These are phyloP conservation scores for Vollenhovia emeryi DNA, from an alignment of 1,140 invertebrate species.

Conservation along the genomic window DNA sequence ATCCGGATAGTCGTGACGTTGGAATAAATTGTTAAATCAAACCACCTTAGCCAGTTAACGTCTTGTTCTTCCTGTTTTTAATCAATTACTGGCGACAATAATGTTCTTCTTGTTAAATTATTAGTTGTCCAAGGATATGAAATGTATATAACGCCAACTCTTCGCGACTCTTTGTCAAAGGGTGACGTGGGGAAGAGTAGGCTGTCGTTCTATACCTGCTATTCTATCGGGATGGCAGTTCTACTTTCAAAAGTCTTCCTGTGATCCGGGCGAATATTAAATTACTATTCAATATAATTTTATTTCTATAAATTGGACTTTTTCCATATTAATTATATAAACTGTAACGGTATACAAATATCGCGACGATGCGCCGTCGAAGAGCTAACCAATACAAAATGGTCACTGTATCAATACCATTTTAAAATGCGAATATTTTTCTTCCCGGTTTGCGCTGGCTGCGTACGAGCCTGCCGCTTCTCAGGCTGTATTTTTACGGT, in stretches of 20 bases:
- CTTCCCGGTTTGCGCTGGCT: neutral
- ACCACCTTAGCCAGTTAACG: too few relatives aligned
- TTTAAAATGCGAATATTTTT: constrained; percentile 43
- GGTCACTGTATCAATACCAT: neutral
- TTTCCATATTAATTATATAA: neutral
- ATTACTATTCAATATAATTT: neutral
- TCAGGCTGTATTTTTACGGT: constrained; percentile 37
- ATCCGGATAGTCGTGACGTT: too few relatives aligned
- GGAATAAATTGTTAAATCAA: too few relatives aligned
- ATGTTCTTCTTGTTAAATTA: neutral
- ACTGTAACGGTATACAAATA: neutral
- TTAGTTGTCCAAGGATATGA: neutral
- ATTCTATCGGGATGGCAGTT: too few relatives aligned
- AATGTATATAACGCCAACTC: neutral
- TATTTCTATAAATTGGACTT: neutral
- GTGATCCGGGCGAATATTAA: neutral
- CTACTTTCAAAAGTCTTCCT: neutral
- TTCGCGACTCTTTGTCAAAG: neutral
- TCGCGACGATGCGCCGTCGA: neutral
- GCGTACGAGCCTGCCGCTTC: neutral
- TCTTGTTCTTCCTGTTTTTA: too few relatives aligned
- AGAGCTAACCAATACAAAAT: neutral
- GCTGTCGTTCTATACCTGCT: neutral
- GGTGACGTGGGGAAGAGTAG: neutral
- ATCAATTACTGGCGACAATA: too few relatives aligned